A percentile compares a stretch with the other conserved stretches of the same genome.
Evolutionary conservation across 2,113 vertebrate genomes (phyloP).

Genomic region (Arvicanthis niloticus): DNA sequence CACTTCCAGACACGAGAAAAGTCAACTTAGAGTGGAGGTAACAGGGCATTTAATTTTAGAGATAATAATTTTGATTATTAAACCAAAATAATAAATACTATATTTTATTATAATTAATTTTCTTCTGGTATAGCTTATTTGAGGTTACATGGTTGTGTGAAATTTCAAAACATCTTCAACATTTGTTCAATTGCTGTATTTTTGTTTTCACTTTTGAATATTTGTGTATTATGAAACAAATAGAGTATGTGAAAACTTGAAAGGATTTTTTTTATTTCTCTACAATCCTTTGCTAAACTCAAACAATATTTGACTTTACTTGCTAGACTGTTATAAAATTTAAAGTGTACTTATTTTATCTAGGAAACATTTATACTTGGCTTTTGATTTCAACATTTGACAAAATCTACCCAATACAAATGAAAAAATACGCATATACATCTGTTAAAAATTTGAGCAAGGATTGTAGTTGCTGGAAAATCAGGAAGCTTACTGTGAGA

Average conservation of each 20-base stretch:
- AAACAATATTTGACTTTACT: slow-evolving; percentile 3
- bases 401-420: slow-evolving; percentile 30
- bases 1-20: neutral
- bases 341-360: slow-evolving; percentile 38
- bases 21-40: neutral
- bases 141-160: neutral
- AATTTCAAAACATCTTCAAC: neutral
- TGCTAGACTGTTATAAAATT: neutral
- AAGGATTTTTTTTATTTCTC: neutral
- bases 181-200: neutral
- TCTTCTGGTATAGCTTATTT: neutral
- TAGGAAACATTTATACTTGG: neutral
- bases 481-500: neutral
- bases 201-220: neutral
- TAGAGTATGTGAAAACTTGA: neutral
- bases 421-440: neutral
- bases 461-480: neutral
- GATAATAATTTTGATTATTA: slow-evolving; percentile 13
- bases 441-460: neutral
- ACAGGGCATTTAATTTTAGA: neutral
- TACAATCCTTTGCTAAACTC: neutral
- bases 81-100: neutral
- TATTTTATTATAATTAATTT: neutral
- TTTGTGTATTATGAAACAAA: neutral
- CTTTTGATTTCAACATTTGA: neutral